Percentiles rank a stretch among this genome's conserved stretches.
Evolutionary conservation across 64 coral and sea anemone genomes (phyloP).

Genomic region (Hydrozoanthus tunicans): DNA sequence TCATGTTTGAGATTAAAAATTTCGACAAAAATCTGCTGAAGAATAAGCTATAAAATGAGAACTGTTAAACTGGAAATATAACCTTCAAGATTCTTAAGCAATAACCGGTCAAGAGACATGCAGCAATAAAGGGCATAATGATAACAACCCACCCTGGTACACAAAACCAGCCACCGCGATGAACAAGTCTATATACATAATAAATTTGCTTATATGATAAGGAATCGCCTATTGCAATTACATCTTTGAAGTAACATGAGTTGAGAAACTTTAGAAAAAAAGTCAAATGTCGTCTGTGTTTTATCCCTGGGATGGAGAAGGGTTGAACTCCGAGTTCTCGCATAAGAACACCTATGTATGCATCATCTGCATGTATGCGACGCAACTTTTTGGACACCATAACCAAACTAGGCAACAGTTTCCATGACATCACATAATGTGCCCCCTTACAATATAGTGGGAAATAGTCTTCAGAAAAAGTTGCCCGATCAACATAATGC

Average conservation of each 20-base stretch:
- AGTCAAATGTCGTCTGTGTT: conserved; percentile 34
- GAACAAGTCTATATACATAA: conserved; percentile 68
- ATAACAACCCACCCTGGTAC: conserved; percentile 45
- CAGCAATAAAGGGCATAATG: conserved; percentile 48
- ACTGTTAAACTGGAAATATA: conserved; percentile 18
- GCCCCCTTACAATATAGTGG: conserved; percentile 81
- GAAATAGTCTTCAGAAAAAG: conserved; percentile 53
- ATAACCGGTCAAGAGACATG: conserved; percentile 48
- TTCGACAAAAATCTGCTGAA: too few relatives aligned
- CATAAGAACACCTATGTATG: conserved; percentile 78
- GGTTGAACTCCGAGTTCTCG: conserved; percentile 68
- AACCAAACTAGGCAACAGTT: conserved; percentile 78
- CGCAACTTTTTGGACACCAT: conserved; percentile 49
- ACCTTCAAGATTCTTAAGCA: conserved; percentile 45
- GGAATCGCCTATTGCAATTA: conserved; percentile 82
- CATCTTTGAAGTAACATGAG: conserved; percentile 65
- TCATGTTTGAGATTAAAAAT: too few relatives aligned
- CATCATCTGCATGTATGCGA: conserved; percentile 86
- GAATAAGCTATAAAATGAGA: too few relatives aligned
- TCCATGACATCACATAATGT: conserved; percentile 68
- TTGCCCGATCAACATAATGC: conserved; percentile 66
- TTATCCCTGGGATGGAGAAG: conserved; percentile 51
- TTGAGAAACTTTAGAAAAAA: conserved; percentile 64
- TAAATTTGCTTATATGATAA: conserved; percentile 67
- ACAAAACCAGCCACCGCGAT: conserved; percentile 45